Evolutionary conservation across 64 coral and sea anemone genomes (phyloP), one percentile per base, ranked within the genome.

Genomic region (Dendrophyllia cribrosa): DNA sequence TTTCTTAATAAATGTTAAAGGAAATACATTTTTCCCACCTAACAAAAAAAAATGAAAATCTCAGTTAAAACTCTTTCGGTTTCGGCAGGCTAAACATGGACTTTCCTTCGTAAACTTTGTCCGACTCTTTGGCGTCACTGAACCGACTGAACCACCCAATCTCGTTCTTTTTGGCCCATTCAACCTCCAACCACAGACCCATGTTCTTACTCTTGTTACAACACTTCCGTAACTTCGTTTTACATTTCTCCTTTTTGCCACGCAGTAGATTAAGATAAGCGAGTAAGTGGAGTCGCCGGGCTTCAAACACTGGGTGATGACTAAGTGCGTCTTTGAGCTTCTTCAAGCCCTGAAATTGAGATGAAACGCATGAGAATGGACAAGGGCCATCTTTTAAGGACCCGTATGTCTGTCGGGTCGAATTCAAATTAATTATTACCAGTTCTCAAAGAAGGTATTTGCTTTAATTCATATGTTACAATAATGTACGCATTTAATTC

Each of bases 111-210:
- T 75, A 73, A 20, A 45, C 15, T 8, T 11, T 5, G 5, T 24
- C 51, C 4, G 69, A 20, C 2, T 73, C 68, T 34, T 59, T 83
- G 9, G 7, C 19, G 19, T n/a, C 10, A 11, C 48, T 60, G 22
- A 91, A 91, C 89, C 89, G 83, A 11, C 48, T 60, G 22, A 91
- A 91, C 89, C 89, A 91, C 16, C 21, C 46, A 10, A 83, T 91
- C 21, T 72, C 43, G 5, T 83, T 72, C 8, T 71, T 80, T 22
- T 84, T 91, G 19, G 71, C 70, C n/a, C 77, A 70, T 71, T 91
- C 77, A 12, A 72, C 15, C 59, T 91, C 89, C 7, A 91, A 55
- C 58, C 80, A 82, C 4, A 91, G 43, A 22, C 59, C 78, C 44
- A 82, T 24, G 14, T 26, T 51, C 51, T 74, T 74, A 52, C 78